Conservation (phyloP, 1,140 invertebrate genomes). For the Drosophila cardini region DNA sequence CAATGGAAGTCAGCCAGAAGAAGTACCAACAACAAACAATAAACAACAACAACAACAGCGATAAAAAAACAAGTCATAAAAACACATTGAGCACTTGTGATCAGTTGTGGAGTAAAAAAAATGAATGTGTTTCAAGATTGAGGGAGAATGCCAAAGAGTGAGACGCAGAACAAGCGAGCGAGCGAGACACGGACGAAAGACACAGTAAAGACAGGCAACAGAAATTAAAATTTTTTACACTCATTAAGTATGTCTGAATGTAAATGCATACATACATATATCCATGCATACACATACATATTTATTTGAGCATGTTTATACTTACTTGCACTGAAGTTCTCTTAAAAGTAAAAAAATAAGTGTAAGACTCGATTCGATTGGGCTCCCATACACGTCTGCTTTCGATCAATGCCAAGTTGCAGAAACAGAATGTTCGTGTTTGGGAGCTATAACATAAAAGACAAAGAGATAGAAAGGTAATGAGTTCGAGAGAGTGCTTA, state of each 20-base stretch:
- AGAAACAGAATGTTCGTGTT: background rate
- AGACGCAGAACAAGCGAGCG: slow-evolving; percentile 5
- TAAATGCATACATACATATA: background rate
- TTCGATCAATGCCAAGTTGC: background rate
- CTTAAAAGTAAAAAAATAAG: slow-evolving; percentile 1
- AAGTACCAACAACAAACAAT: slow-evolving; percentile 35
- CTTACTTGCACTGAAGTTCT: background rate
- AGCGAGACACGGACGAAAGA: slow-evolving; percentile 16
- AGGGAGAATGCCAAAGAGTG: slow-evolving; percentile 10
- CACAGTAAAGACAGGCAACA: slow-evolving; percentile 33
- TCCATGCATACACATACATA: background rate
- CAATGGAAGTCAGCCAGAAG: slow-evolving; percentile 65
- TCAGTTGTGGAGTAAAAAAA: slow-evolving; percentile 42
- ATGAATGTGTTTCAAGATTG: slow-evolving; percentile 8
- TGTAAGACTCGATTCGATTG: background rate
- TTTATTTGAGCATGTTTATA: background rate
- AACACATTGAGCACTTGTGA: slow-evolving; percentile 78
- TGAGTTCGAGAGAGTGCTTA: slow-evolving; percentile 1
- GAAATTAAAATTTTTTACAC: slow-evolving; percentile 25
- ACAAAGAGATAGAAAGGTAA: slow-evolving; percentile 14
- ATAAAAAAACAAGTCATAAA: slow-evolving; percentile 61
- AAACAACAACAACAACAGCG: slow-evolving; percentile 49
- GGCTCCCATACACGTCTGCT: slow-evolving; percentile 3
- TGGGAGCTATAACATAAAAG: background rate
- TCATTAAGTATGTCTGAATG: slow-evolving; percentile 7